Evolutionary conservation across 2,888 invertebrate genomes (phyloP).

Genomic region (Thelaira solivaga): DNA sequence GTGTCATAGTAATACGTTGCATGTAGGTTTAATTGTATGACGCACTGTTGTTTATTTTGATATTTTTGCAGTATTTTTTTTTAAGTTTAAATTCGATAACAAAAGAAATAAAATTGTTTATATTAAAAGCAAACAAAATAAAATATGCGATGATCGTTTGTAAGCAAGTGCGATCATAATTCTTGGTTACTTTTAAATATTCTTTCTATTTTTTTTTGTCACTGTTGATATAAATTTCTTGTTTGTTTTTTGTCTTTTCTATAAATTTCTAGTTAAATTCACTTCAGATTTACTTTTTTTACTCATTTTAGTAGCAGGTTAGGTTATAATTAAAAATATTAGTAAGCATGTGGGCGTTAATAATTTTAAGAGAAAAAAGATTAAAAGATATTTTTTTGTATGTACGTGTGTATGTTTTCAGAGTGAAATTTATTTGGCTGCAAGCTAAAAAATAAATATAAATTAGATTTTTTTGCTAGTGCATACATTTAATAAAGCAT

Average conservation of each 20-base stretch:
- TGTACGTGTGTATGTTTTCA: too few relatives aligned
- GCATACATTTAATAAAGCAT: too few relatives aligned
- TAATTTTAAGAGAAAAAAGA: slow-evolving; percentile 40
- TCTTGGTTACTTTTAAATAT: slow-evolving; percentile 58
- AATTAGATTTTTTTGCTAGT: too few relatives aligned
- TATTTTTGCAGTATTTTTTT: not conserved
- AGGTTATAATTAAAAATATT: slow-evolving; percentile 18
- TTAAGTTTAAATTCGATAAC: slow-evolving; percentile 48
- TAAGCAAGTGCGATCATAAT: slow-evolving; percentile 47
- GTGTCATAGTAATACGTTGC: not conserved
- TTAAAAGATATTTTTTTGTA: too few relatives aligned
- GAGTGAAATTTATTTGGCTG: too few relatives aligned
- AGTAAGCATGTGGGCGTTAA: slow-evolving; percentile 44
- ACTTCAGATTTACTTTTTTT: not conserved
- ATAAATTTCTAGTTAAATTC: slow-evolving; percentile 17
- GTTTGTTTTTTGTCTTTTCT: slow-evolving; percentile 11
- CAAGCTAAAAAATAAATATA: too few relatives aligned
- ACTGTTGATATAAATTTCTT: slow-evolving; percentile 6
- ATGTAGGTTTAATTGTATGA: slow-evolving; percentile 4
- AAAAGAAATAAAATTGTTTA: slow-evolving; percentile 17
- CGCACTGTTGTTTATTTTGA: slow-evolving; percentile 30
- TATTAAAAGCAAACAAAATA: not conserved
- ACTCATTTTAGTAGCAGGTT: not conserved
- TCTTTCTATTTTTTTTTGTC: not conserved
- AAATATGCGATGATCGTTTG: slow-evolving; percentile 19